A percentile compares a stretch with the other conserved stretches of the same genome.
Conservation (phyloP, 1,140 invertebrate species). For the Episyrphus balteatus region DNA sequence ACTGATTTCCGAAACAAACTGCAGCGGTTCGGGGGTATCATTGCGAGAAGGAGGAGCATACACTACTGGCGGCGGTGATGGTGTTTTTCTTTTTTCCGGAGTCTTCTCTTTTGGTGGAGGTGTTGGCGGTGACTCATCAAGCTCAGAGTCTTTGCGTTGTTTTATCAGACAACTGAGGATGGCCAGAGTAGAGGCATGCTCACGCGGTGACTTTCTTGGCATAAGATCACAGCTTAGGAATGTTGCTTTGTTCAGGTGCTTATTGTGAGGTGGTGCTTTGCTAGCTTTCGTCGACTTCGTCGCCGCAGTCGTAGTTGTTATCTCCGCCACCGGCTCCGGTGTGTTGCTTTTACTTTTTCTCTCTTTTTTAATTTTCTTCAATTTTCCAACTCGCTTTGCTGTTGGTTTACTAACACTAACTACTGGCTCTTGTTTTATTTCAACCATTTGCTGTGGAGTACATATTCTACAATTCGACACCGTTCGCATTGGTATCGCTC, state of each 20-base stretch:
- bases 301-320: slow-evolving; percentile 15
- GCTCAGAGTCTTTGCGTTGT: slow-evolving; percentile 38
- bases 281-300: slow-evolving; percentile 21
- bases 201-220: slow-evolving; percentile 69
- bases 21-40: slow-evolving; percentile 6
- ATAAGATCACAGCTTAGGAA: slow-evolving; percentile 41
- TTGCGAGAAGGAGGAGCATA: background rate
- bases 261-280: slow-evolving; percentile 21
- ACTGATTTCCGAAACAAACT: slow-evolving; percentile 31
- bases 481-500: slow-evolving; percentile 41
- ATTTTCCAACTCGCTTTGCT: no score
- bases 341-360: slow-evolving; percentile 29
- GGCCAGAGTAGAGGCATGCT: slow-evolving; percentile 72
- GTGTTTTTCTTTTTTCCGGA: slow-evolving; percentile 10
- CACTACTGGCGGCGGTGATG: background rate
- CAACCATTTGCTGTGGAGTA: slow-evolving; percentile 16
- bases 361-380: no score
- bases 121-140: slow-evolving; percentile 16
- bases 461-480: slow-evolving; percentile 25
- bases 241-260: slow-evolving; percentile 29
- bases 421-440: background rate
- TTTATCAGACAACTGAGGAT: slow-evolving; percentile 58
- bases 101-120: slow-evolving; percentile 1
- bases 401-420: background rate
- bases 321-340: slow-evolving; percentile 11